phyloP scores from a whole-genome alignment of 2,113 vertebrate genomes.

The Propithecus coquereli region DNA sequence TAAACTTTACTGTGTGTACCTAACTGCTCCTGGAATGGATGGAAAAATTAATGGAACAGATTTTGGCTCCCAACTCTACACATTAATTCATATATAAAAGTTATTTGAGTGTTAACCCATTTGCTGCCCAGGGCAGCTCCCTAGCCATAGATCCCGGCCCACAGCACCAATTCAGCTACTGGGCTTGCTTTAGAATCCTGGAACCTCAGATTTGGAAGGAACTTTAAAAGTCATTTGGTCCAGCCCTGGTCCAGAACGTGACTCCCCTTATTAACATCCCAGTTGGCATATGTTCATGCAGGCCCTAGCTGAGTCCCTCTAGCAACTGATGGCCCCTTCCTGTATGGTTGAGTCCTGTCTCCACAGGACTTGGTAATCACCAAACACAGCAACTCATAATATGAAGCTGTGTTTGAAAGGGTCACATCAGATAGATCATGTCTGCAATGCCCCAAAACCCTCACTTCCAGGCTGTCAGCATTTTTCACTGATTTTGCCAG shows the following conservation, averaged over 20 bases:
- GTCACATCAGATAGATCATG: not conserved
- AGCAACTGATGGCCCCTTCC: not conserved
- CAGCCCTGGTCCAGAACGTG: not conserved
- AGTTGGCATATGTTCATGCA: not conserved
- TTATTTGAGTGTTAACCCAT: constrained; percentile 84
- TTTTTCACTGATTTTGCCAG: not conserved
- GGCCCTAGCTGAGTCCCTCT: not conserved
- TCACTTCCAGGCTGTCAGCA: not conserved
- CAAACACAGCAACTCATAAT: not conserved
- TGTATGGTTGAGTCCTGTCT: not conserved
- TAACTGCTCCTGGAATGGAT: constrained; percentile 87
- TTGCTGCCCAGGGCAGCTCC: constrained; percentile 76
- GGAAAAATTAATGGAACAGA: constrained; percentile 89
- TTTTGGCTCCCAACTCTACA: constrained; percentile 84
- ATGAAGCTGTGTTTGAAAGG: not conserved
- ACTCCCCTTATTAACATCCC: not conserved
- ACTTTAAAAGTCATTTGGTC: not conserved
- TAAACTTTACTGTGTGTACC: constrained; percentile 88
- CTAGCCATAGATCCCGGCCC: constrained; percentile 38
- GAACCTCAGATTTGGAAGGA: not conserved
- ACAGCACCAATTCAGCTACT: constrained; percentile 26
- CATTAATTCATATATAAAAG: constrained; percentile 86
- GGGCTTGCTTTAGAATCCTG: constrained; percentile 52
- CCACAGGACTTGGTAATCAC: not conserved
- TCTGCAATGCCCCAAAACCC: not conserved